Percentiles rank a stretch among this genome's conserved stretches.
Conservation (phyloP, 2,113 vertebrate genomes). For the Centropristis striata region DNA sequence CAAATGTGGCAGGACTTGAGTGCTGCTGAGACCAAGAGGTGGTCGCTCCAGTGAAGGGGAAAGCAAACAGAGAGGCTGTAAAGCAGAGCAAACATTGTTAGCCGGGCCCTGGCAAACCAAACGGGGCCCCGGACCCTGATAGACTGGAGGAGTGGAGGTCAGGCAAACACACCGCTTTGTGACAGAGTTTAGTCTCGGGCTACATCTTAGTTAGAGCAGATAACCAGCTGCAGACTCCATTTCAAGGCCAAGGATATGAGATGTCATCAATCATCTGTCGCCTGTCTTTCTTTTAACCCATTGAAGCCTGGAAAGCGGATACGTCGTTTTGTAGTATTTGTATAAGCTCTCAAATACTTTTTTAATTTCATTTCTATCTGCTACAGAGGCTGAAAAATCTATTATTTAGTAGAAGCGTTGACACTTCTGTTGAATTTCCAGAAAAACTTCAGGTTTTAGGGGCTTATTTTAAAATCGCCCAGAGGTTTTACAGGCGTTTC, state of each 20-base stretch:
- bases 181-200: conserved; percentile 38
- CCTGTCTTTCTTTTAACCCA: neutral
- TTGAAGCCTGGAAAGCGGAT: too few species aligned
- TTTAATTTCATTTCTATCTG: too few species aligned
- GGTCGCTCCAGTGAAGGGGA: conserved; percentile 73
- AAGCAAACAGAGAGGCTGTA: conserved; percentile 79
- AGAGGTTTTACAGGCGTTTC: too few species aligned
- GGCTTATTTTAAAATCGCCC: too few species aligned
- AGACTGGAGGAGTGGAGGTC: conserved; percentile 51
- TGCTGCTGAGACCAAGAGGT: conserved; percentile 54
- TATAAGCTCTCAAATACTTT: too few species aligned
- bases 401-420: too few species aligned
- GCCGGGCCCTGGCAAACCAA: conserved; percentile 56
- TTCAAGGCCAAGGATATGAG: neutral
- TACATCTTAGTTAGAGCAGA: conserved; percentile 56
- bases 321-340: too few species aligned
- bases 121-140: conserved; percentile 50
- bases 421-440: too few species aligned
- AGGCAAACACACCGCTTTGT: conserved; percentile 73
- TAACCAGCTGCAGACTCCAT: neutral
- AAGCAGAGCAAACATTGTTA: conserved; percentile 78
- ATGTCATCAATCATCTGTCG: neutral
- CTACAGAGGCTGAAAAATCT: too few species aligned
- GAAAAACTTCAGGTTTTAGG: too few species aligned
- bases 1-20: conserved; percentile 60